Percentiles rank a stretch among this genome's conserved stretches.
Evolutionary conservation across 2,113 vertebrate species (phyloP).

Genomic region (Ammospiza caudacuta): DNA sequence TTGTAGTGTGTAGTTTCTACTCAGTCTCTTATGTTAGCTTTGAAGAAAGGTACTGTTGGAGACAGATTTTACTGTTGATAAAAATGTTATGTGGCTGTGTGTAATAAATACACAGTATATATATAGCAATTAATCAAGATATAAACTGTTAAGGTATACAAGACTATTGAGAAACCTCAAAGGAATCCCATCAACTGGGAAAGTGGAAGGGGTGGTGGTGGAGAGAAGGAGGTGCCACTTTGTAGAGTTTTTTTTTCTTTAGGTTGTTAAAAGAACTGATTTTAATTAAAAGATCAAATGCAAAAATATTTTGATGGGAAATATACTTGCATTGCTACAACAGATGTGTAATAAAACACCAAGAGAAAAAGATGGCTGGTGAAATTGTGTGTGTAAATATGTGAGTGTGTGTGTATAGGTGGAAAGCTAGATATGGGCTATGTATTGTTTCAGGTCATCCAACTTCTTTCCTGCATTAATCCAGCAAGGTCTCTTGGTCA

Average conservation of each 20-base stretch:
- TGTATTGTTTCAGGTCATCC: neutral
- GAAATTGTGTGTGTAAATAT: neutral
- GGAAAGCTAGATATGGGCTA: neutral
- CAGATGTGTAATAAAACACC: neutral
- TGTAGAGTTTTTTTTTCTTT: neutral
- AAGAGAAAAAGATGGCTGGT: neutral
- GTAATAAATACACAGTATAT: neutral
- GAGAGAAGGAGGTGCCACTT: neutral
- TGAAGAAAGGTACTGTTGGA: neutral
- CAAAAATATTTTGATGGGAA: neutral
- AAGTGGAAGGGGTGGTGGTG: neutral
- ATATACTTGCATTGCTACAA: neutral
- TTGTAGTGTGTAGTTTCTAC: neutral
- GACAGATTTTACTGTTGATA: neutral
- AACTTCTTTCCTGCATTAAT: neutral
- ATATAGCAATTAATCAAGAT: neutral
- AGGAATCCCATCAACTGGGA: neutral
- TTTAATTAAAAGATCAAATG: neutral
- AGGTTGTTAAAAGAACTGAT: neutral
- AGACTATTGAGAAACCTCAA: neutral
- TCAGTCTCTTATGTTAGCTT: neutral
- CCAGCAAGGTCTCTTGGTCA: neutral
- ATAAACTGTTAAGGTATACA: neutral
- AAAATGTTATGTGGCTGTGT: neutral
- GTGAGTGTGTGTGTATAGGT: neutral